Base-by-base conservation (phyloP, 2,113 vertebrate species). In the Sander vitreus region DNA sequence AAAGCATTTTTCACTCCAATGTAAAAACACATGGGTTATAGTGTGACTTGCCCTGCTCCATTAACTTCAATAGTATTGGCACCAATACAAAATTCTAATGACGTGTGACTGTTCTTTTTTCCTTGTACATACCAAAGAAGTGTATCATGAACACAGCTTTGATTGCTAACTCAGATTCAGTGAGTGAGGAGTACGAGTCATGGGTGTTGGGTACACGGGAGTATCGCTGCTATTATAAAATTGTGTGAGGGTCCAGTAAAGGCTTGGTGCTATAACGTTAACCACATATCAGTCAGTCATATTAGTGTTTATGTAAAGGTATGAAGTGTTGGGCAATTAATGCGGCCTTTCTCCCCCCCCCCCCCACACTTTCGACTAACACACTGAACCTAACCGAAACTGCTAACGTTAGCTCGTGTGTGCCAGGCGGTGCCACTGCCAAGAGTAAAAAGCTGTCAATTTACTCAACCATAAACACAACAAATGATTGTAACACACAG, bases 151-250 rank as follows among this genome's bases (percentile, higher is more conserved):
- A 74, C 36, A 45, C 77, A 14, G 73, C 33, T 45, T 21, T 51
- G 71, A 80, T 43, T 33, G 73, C 50, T 21, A 55, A 71, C 50
- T 64, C 58, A 27, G 30, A 78, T 69, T 18, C 72, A 14, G 13
- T 21, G 16, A 33, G 21, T n/a, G 66, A 63, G n/a, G n/a, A n/a
- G n/a, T 66, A 53, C 89, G 89, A 93, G 66, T 93, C 89, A 93
- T 73, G 72, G 39, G 10, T 43, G 11, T 43, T 43, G 9, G 39
- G 39, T 1, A 43, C 2, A 43, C 39, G 39, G 39, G 39, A 43
- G 39, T 39, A 10, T 39, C 39, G 39, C 8, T 39, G 36, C 9
- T 10, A 39, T 39, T 39, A 10, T 39, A 39, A 10, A 39, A 43
- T 9, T 3, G 10, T 10, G 36, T 10, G 39, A 39, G 2, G 9